Evolutionary conservation across 2,888 invertebrate species (phyloP).

Genomic region (Brenthis daphne): DNA sequence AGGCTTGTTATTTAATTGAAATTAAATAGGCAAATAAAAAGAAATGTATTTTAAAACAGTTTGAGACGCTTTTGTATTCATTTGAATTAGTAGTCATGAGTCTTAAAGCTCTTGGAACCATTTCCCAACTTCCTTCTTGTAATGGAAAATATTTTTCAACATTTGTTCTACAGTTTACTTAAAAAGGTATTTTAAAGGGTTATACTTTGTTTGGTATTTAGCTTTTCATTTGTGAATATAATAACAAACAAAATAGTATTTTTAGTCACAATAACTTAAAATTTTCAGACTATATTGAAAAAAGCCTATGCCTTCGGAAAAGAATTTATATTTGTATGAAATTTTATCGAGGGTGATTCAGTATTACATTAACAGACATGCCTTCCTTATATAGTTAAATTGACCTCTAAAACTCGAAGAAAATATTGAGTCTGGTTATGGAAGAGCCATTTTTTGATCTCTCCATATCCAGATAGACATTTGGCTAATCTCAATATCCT

Average conservation of each 20-base stretch:
- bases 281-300: too few relatives aligned
- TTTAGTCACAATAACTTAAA: too few relatives aligned
- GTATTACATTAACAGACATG: too few relatives aligned
- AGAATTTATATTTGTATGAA: too few relatives aligned
- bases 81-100: slow-evolving; percentile 21
- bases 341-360: too few relatives aligned
- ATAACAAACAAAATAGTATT: background rate
- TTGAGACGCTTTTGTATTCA: slow-evolving; percentile 16
- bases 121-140: slow-evolving; percentile 11
- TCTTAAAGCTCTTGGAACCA: slow-evolving; percentile 15
- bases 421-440: too few relatives aligned
- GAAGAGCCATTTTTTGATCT: too few relatives aligned
- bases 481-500: too few relatives aligned
- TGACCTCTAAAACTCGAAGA: too few relatives aligned
- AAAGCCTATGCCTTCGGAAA: too few relatives aligned
- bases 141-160: slow-evolving; percentile 16
- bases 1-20: background rate
- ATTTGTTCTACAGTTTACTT: slow-evolving; percentile 12
- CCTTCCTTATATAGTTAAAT: too few relatives aligned
- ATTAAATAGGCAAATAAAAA: slow-evolving; percentile 7
- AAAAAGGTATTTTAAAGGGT: slow-evolving; percentile 5
- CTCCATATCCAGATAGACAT: too few relatives aligned
- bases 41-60: slow-evolving; percentile 7
- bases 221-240: background rate
- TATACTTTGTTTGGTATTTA: background rate